A percentile compares a stretch with the other conserved stretches of the same genome.
Evolutionary conservation across 2,888 invertebrate species (phyloP).

Genomic region (Chrysodeixis includens): DNA sequence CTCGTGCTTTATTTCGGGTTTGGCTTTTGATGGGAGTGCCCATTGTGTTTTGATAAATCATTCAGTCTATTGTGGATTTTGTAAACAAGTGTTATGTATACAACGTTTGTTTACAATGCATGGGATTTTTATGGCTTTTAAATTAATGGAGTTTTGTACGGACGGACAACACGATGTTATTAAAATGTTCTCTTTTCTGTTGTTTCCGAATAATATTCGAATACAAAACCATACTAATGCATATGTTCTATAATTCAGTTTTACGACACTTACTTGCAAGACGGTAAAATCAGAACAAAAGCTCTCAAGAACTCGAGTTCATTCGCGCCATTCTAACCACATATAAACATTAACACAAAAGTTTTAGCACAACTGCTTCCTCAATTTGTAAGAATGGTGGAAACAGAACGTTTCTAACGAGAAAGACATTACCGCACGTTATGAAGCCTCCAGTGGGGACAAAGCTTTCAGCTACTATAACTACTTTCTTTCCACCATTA

Average conservation of each 20-base stretch:
- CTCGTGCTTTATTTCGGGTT: neutral
- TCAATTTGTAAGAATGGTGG: slow-evolving; percentile 5
- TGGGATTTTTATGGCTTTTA: neutral
- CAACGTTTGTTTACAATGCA: neutral
- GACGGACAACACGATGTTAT: neutral
- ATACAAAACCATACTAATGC: neutral
- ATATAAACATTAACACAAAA: slow-evolving; percentile 2
- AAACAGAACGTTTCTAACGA: slow-evolving; percentile 2
- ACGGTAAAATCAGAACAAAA: slow-evolving; percentile 1
- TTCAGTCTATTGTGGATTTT: neutral
- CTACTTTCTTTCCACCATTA: neutral
- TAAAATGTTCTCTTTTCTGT: neutral
- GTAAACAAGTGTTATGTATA: neutral
- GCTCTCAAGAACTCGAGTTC: neutral
- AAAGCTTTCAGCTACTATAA: slow-evolving; percentile 9
- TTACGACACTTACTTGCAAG: neutral
- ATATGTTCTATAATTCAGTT: neutral
- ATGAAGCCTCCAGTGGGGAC: neutral
- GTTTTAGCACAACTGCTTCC: neutral
- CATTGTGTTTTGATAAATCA: slow-evolving; percentile 5
- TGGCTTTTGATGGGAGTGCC: neutral
- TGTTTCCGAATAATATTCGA: neutral
- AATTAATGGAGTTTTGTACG: no score
- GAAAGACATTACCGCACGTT: slow-evolving; percentile 4
- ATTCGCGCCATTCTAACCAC: neutral